These are phyloP conservation scores for Myodes glareolus DNA, from an alignment of 2,113 vertebrate species.

Conservation along the genomic window DNA sequence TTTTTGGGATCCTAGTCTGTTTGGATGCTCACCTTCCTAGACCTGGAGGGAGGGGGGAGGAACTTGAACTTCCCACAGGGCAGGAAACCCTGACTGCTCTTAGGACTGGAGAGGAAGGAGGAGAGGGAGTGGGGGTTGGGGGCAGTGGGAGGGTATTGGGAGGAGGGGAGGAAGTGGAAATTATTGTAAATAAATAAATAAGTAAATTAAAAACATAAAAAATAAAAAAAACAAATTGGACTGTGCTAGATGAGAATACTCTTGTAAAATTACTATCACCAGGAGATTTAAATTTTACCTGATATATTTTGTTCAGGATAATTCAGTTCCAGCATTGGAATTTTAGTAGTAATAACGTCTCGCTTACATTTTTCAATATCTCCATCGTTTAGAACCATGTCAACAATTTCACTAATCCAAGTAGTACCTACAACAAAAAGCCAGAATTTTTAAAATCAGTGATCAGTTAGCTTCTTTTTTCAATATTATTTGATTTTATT, in stretches of 20 bases:
- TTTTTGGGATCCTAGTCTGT: no score
- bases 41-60: no score
- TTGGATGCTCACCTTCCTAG: no score
- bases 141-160: no score
- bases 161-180: no score
- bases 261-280: background rate
- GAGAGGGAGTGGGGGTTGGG: no score
- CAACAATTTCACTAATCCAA: slow-evolving; percentile 86
- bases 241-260: background rate
- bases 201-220: no score
- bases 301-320: slow-evolving; percentile 53
- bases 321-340: slow-evolving; percentile 84
- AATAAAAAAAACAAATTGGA: background rate
- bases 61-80: no score
- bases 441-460: background rate
- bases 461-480: background rate
- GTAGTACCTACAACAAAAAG: slow-evolving; percentile 84
- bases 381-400: slow-evolving; percentile 81
- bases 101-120: no score
- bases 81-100: no score
- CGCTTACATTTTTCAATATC: slow-evolving; percentile 78
- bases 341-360: slow-evolving; percentile 76
- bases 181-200: no score
- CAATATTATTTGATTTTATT: background rate
- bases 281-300: slow-evolving; percentile 74